Conservation (phyloP, 2,888 invertebrate species). For the Nudaria mundana region DNA sequence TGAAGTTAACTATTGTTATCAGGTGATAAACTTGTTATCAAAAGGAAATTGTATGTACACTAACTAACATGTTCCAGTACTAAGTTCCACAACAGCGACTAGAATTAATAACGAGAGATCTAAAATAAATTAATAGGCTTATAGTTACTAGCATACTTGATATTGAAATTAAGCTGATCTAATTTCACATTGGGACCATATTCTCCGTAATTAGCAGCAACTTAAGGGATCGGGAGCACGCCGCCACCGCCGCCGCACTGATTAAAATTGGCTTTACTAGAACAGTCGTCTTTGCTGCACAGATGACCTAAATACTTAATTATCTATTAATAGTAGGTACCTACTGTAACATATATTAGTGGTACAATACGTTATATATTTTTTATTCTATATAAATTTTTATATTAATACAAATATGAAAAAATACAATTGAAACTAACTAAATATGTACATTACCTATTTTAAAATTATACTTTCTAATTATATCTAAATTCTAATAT, state of each 20-base stretch:
- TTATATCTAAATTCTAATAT: no score
- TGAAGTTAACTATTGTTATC: conserved; percentile 29
- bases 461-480: no score
- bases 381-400: no score
- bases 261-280: conserved; percentile 68
- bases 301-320: conserved; percentile 43
- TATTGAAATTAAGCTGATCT: conserved; percentile 65
- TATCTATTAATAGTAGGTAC: conserved; percentile 27
- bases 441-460: no score
- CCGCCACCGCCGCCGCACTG: conserved; percentile 34
- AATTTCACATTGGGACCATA: conserved; percentile 70
- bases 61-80: conserved; percentile 13
- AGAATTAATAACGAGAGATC: conserved; percentile 53
- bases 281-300: conserved; percentile 27
- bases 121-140: conserved; percentile 72
- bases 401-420: no score
- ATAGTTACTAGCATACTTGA: conserved; percentile 69
- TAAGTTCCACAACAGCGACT: conserved; percentile 17
- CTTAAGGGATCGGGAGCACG: conserved; percentile 57
- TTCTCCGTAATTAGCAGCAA: conserved; percentile 74
- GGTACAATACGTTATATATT: no score
- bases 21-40: conserved; percentile 21
- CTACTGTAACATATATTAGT: no score
- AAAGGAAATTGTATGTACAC: conserved; percentile 25
- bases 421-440: no score